Conservation (phyloP, 2,113 vertebrate species). For the Campylomormyrus tamandua region DNA sequence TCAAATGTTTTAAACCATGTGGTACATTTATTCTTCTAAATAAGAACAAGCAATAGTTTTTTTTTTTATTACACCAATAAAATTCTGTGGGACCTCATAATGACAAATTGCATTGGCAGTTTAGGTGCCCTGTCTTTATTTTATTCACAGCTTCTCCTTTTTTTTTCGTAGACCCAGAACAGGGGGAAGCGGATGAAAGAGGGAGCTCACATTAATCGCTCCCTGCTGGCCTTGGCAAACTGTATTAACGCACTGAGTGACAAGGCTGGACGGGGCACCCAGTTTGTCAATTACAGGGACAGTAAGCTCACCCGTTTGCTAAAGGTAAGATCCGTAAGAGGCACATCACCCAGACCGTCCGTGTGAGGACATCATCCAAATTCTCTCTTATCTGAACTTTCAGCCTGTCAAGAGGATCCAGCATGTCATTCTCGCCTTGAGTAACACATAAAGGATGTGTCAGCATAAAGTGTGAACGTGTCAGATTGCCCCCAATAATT, state of each 20-base stretch:
- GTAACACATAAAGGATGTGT: not conserved
- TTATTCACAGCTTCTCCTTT: not conserved
- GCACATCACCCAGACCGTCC: too few species aligned
- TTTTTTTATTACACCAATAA: not conserved
- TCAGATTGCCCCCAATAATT: not conserved
- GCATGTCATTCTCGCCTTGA: not conserved
- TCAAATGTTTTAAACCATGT: not conserved
- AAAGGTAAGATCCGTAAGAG: constrained; percentile 46
- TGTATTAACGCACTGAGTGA: constrained; percentile 50
- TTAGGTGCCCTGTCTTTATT: not conserved
- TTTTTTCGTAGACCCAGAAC: constrained; percentile 49
- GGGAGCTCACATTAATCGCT: constrained; percentile 50
- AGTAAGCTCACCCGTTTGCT: constrained; percentile 51
- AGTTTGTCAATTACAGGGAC: constrained; percentile 48
- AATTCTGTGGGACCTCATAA: not conserved
- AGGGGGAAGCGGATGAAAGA: constrained; percentile 53
- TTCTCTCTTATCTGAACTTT: not conserved
- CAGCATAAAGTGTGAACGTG: not conserved
- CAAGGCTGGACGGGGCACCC: constrained; percentile 29
- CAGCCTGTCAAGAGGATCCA: not conserved
- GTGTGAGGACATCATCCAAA: not conserved
- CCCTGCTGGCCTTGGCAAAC: constrained; percentile 47
- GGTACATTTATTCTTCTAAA: not conserved
- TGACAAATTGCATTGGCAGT: not conserved
- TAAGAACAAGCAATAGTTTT: not conserved